Base-by-base conservation (phyloP, 2,113 vertebrate species). In the Hypomesus transpacificus region DNA sequence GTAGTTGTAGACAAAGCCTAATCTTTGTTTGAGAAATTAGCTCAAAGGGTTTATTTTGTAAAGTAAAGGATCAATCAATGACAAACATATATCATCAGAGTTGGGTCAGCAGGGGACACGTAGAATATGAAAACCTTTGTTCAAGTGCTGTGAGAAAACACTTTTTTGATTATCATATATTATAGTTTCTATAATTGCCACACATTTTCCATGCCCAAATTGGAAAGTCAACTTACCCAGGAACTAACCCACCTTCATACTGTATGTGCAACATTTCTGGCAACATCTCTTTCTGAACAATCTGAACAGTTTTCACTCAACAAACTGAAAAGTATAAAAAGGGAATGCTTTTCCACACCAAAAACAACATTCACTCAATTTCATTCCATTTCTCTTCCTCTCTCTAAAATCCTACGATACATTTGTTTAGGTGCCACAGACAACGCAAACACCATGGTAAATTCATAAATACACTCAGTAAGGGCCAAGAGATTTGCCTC, bases 81-180 rank as follows among this genome's bases (percentile, higher is more conserved):
- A 85, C 84, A 87, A 83, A 85, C 81, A 87, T 79, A 80, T 77
- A 83, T 85, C 80, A 84, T 77, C 84, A 75, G 31, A 34, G 56
- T 73, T 84, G 67, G 84, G 80, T 87, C 70, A 82, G 68, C 66
- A 82, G 80, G 71, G 80, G 54, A 46, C 46, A 21, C 31, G 51
- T 68, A 66, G 34, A 57, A 54, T 74, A 61, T 65, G 59, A 53
- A 39, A 26, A 57, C 14, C 39, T 2, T 79, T 69, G 39, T 46
- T 46, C 1, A 21, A 75, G 68, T 76, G 65, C 65, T 71, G 73
- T 59, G 76, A 76, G 72, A 80, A 65, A 73, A 80, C 76, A 14
- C 79, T 76, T 74, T 28, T 84, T 77, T 70, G 70, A 71, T 76
- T 61, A 72, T 74, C 80, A 74, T 80, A 72, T 26, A 62, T 69